phyloP scores from a whole-genome alignment of 2,113 vertebrate species.

The Mastomys natalensis region DNA sequence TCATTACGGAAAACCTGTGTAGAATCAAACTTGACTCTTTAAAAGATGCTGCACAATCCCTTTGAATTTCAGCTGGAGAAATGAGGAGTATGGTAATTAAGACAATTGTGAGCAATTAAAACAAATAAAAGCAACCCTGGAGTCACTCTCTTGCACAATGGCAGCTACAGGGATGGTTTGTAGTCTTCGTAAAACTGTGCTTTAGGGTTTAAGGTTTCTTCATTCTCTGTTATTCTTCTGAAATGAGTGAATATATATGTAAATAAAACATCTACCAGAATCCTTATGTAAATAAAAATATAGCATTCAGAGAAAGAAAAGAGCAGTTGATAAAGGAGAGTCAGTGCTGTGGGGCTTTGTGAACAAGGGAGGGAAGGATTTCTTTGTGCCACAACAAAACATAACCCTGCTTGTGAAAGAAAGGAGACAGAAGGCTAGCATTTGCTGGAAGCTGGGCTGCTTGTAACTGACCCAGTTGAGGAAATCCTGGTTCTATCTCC shows the following conservation, averaged over 20 bases:
- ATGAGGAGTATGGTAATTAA: conserved; percentile 23
- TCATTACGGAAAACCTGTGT: conserved; percentile 54
- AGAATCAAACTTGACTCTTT: background rate
- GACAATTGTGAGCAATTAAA: conserved; percentile 35
- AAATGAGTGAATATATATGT: conserved; percentile 82
- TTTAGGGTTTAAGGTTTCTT: conserved; percentile 65
- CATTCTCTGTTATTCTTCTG: conserved; percentile 59
- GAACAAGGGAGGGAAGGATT: conserved; percentile 84
- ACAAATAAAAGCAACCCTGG: conserved; percentile 27
- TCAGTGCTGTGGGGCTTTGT: conserved; percentile 82
- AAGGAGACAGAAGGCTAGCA: conserved; percentile 87
- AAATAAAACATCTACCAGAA: conserved; percentile 83
- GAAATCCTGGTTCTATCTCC: conserved; percentile 81
- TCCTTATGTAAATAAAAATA: conserved; percentile 85
- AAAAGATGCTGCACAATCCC: conserved; percentile 9
- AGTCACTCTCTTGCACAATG: conserved; percentile 71
- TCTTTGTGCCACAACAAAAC: conserved; percentile 88
- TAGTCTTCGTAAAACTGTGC: conserved; percentile 49
- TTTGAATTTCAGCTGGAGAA: conserved; percentile 15
- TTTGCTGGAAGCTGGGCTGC: conserved; percentile 83
- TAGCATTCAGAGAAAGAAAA: conserved; percentile 83
- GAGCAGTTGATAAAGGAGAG: conserved; percentile 86
- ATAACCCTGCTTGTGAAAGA: conserved; percentile 85
- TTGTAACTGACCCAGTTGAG: conserved; percentile 84
- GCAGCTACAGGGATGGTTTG: conserved; percentile 13